Conservation (phyloP, 1,140 invertebrate species). For the Brachionus calyciflorus region DNA sequence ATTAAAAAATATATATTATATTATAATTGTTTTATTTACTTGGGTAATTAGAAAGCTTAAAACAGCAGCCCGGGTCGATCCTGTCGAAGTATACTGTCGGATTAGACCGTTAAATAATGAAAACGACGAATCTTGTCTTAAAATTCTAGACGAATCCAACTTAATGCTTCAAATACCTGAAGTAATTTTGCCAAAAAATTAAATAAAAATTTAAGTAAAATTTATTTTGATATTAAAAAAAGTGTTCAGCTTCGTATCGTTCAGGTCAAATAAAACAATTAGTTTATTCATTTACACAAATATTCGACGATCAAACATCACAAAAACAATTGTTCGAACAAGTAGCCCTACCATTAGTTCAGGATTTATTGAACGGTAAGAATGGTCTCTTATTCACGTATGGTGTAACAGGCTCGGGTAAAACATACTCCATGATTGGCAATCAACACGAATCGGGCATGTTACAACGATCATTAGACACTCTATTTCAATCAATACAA, state of each 20-base stretch:
- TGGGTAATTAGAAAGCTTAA: background rate
- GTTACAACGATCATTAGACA: conserved; percentile 81
- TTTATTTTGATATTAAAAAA: too few species aligned
- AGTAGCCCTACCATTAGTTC: conserved; percentile 8
- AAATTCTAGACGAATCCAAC: conserved; percentile 20
- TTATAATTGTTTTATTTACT: background rate
- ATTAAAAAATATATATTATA: background rate
- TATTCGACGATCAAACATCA: conserved; percentile 25
- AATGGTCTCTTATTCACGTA: conserved; percentile 75
- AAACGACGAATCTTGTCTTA: conserved; percentile 13
- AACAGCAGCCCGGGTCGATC: conserved; percentile 18
- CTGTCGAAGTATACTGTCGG: conserved; percentile 35
- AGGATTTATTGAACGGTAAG: background rate
- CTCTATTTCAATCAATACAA: conserved; percentile 81
- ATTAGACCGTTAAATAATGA: conserved; percentile 24
- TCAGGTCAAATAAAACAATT: conserved; percentile 37
- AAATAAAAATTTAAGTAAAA: too few species aligned
- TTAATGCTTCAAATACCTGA: conserved; percentile 44
- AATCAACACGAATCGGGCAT: conserved; percentile 75
- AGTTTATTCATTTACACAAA: conserved; percentile 36
- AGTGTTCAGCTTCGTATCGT: conserved; percentile 32
- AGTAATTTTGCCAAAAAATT: too few species aligned
- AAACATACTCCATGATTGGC: conserved; percentile 90
- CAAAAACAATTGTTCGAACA: conserved; percentile 29
- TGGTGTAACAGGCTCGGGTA: conserved; percentile 89